phyloP scores from a whole-genome alignment of 2,797 vertebrate genomes.

The Helicolenus hilgendorfi region DNA sequence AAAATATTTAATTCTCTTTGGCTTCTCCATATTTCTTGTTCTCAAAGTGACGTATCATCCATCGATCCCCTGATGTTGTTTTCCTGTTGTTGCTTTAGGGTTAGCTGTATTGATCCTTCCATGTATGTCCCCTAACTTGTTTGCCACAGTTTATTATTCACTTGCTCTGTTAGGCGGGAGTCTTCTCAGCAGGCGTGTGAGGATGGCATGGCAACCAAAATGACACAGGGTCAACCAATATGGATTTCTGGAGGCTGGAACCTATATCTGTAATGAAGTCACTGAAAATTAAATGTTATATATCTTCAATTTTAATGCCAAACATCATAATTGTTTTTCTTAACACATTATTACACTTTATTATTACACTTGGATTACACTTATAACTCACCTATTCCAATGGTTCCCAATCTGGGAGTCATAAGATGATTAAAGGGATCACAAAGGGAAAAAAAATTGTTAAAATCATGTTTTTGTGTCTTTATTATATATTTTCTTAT shows the following conservation, averaged over 20 bases:
- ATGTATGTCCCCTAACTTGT: slow-evolving; percentile 27
- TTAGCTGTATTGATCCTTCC: slow-evolving; percentile 65
- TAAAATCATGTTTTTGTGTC: background rate
- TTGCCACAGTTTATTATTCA: slow-evolving; percentile 73
- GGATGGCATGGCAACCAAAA: slow-evolving; percentile 70
- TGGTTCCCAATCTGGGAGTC: background rate
- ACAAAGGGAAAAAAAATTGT: background rate
- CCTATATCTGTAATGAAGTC: background rate
- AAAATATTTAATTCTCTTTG: background rate
- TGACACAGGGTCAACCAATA: background rate
- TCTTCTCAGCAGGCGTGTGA: slow-evolving; percentile 41
- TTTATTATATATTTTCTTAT: background rate
- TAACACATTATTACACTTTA: background rate
- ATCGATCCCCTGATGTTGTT: slow-evolving; percentile 56
- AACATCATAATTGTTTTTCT: background rate
- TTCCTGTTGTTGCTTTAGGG: slow-evolving; percentile 59
- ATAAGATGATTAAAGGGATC: background rate
- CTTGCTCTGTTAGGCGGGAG: slow-evolving; percentile 43
- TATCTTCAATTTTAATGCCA: background rate
- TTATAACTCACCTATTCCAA: background rate
- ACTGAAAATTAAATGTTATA: background rate
- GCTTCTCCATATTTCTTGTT: background rate
- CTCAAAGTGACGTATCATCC: slow-evolving; percentile 8
- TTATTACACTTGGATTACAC: background rate
- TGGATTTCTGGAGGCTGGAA: slow-evolving; percentile 4